Conservation (phyloP, 2,888 invertebrate species). For the Odontomyia ornata region DNA sequence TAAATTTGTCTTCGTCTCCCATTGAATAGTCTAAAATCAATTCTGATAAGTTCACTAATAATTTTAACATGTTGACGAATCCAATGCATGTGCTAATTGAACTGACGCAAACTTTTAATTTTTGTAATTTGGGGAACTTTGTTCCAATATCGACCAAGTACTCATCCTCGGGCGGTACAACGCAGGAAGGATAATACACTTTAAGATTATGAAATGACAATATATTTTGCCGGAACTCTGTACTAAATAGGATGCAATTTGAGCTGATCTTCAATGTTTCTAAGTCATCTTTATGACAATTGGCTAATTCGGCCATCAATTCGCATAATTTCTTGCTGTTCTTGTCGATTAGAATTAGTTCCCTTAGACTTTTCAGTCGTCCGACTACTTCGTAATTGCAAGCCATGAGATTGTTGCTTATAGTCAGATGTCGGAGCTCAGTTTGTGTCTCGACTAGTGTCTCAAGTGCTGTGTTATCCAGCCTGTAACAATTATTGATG, state of each 20-base stretch:
- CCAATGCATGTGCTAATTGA: neutral
- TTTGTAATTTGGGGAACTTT: slow-evolving; percentile 10
- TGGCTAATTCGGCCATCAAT: neutral
- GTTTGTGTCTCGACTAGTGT: slow-evolving; percentile 21
- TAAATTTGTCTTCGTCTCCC: slow-evolving; percentile 15
- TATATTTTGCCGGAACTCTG: slow-evolving; percentile 24
- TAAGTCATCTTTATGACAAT: slow-evolving; percentile 16
- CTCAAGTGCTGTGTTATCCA: slow-evolving; percentile 1
- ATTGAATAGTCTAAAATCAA: slow-evolving; percentile 22
- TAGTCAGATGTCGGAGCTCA: slow-evolving; percentile 9
- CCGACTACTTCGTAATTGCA: slow-evolving; percentile 23
- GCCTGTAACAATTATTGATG: slow-evolving; percentile 21
- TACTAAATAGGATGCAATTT: slow-evolving; percentile 12
- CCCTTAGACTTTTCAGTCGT: neutral
- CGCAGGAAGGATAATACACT: slow-evolving; percentile 6
- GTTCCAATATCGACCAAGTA: slow-evolving; percentile 9
- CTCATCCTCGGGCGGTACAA: slow-evolving; percentile 18
- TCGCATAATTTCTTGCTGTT: slow-evolving; percentile 30
- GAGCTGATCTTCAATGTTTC: slow-evolving; percentile 21
- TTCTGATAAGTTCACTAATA: slow-evolving; percentile 5
- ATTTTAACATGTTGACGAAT: slow-evolving; percentile 10
- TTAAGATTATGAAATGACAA: slow-evolving; percentile 25
- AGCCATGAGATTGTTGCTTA: slow-evolving; percentile 18
- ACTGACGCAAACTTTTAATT: slow-evolving; percentile 12
- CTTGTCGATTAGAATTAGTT: slow-evolving; percentile 13